Percentiles rank a stretch among this genome's conserved stretches.
phyloP scores from a whole-genome alignment of 2,113 vertebrate species.

The Ciconia boyciana region DNA sequence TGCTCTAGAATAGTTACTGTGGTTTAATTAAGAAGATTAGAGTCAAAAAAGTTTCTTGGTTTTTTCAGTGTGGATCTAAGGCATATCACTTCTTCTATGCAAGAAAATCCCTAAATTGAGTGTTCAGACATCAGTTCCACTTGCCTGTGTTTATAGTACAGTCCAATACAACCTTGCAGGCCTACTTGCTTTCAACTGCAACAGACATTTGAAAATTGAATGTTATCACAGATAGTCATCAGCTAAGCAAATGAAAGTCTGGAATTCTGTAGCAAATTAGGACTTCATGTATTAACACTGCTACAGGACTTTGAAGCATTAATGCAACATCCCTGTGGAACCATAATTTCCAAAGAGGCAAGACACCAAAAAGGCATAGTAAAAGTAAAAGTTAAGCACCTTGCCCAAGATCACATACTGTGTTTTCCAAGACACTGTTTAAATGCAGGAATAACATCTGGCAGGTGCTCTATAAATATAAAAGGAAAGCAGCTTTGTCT shows the following conservation, averaged over 20 bases:
- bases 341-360: neutral
- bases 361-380: neutral
- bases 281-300: neutral
- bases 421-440: neutral
- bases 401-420: neutral
- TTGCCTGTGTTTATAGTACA: neutral
- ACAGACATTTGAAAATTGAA: neutral
- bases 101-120: neutral
- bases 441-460: neutral
- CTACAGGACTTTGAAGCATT: neutral
- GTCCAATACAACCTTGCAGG: neutral
- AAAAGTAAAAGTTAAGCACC: neutral
- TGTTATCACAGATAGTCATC: neutral
- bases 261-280: neutral
- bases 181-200: neutral
- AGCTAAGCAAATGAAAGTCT: neutral
- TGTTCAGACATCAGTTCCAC: neutral
- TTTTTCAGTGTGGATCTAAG: neutral
- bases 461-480: neutral
- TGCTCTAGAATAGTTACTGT: neutral
- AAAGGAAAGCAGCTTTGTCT: neutral
- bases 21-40: neutral
- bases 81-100: neutral
- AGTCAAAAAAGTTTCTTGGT: neutral
- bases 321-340: neutral